These are phyloP conservation scores for Callorhinus ursinus DNA, from an alignment of 2,113 vertebrate genomes.

Conservation along the genomic window DNA sequence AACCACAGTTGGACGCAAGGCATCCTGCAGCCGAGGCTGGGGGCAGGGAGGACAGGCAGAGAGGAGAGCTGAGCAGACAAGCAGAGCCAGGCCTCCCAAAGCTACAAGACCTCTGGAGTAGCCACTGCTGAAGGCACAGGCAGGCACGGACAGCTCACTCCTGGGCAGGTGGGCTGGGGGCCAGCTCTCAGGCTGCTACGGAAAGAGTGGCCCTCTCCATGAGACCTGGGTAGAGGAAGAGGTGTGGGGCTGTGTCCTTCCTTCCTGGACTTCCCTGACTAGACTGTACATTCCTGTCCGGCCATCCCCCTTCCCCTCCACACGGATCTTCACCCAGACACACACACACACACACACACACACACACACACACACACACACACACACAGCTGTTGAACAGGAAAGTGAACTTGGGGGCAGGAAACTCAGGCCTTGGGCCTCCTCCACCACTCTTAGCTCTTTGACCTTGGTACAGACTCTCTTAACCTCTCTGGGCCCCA, in stretches of 20 bases:
- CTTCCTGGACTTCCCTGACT: constrained; percentile 75
- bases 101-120: constrained; percentile 20
- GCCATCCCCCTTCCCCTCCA: constrained; percentile 36
- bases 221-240: constrained; percentile 62
- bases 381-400: constrained; percentile 30
- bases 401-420: constrained; percentile 67
- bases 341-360: neutral
- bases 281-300: constrained; percentile 47
- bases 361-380: neutral
- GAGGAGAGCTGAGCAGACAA: neutral
- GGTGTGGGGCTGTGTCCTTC: constrained; percentile 71
- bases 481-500: neutral
- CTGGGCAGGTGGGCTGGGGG: neutral
- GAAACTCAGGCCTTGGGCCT: constrained; percentile 47
- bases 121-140: neutral
- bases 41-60: constrained; percentile 65
- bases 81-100: neutral
- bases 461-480: neutral
- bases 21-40: constrained; percentile 75
- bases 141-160: neutral
- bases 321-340: constrained; percentile 30
- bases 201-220: neutral
- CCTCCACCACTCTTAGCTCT: neutral
- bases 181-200: neutral
- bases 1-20: constrained; percentile 85